Conservation (phyloP, 2,888 invertebrate genomes). For the Orthonychiurus folsomi region DNA sequence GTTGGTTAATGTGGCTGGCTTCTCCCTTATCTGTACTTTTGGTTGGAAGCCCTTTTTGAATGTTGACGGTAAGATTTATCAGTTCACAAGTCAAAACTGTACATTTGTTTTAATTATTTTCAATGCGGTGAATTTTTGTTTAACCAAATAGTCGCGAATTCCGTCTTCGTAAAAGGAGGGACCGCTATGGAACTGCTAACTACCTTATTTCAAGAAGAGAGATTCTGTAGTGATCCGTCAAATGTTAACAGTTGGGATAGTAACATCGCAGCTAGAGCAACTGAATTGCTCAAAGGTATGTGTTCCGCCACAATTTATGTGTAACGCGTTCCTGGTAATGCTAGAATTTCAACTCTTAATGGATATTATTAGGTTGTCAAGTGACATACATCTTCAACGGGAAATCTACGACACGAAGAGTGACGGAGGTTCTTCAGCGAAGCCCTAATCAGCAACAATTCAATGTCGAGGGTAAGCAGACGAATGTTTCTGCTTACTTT, state of each 20-base stretch:
- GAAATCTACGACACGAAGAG: neutral
- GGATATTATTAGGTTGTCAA: neutral
- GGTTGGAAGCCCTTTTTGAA: constrained; percentile 8
- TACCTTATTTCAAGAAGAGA: neutral
- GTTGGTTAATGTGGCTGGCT: neutral
- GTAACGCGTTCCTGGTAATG: no score
- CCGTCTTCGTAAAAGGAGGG: neutral
- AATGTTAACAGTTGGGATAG: neutral
- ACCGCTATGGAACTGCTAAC: neutral
- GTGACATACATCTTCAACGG: neutral
- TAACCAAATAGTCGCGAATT: constrained; percentile 6
- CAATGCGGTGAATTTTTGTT: no score
- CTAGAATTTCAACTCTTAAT: no score
- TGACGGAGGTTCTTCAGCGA: constrained; percentile 2
- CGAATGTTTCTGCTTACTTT: constrained; percentile 5
- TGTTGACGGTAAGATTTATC: constrained; percentile 3
- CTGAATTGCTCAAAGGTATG: neutral
- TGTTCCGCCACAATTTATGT: no score
- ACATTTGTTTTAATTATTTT: no score
- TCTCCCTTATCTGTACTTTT: neutral
- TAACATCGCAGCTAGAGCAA: neutral
- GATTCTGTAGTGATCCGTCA: neutral
- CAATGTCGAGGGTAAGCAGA: neutral
- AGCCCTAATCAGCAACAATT: neutral
- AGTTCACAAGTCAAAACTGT: neutral